phyloP scores from a whole-genome alignment of 2,113 vertebrate species.

The Noturus placidus region DNA sequence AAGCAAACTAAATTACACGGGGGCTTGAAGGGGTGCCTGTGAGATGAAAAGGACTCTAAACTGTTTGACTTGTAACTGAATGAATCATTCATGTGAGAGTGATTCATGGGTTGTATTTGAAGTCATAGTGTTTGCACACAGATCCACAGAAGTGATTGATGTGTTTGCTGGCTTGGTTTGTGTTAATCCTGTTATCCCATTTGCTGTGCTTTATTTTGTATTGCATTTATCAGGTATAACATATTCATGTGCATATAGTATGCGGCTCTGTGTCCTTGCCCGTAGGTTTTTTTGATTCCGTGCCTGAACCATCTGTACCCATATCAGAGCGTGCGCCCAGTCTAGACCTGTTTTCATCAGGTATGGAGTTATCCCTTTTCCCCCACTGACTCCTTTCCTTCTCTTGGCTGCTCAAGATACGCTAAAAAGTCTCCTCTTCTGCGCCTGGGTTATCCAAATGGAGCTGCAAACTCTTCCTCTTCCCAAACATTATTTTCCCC shows the following conservation, averaged over 20 bases:
- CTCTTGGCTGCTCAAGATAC: constrained; percentile 36
- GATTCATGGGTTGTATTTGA: constrained; percentile 10
- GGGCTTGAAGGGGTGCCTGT: not conserved
- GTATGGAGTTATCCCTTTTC: constrained; percentile 64
- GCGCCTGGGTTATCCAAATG: not conserved
- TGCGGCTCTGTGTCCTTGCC: constrained; percentile 78
- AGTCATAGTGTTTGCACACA: not conserved
- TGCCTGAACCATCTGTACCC: constrained; percentile 76
- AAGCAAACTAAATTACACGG: not conserved
- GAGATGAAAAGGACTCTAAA: not conserved
- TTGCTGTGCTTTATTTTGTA: not conserved
- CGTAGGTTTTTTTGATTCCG: constrained; percentile 92
- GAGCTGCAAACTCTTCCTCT: constrained; percentile 16
- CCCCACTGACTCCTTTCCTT: constrained; percentile 47
- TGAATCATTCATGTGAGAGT: not conserved
- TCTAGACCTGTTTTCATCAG: constrained; percentile 95
- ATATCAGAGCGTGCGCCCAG: constrained; percentile 81
- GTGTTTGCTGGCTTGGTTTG: constrained; percentile 15
- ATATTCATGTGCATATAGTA: constrained; percentile 58
- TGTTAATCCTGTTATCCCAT: not conserved
- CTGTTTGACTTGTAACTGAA: not conserved
- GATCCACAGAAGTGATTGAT: not conserved
- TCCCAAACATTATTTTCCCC: constrained; percentile 12
- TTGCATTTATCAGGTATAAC: not conserved
- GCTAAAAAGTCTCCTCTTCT: constrained; percentile 22